phyloP scores from a whole-genome alignment of 2,888 invertebrate species.

The Phymatocera aterrima region DNA sequence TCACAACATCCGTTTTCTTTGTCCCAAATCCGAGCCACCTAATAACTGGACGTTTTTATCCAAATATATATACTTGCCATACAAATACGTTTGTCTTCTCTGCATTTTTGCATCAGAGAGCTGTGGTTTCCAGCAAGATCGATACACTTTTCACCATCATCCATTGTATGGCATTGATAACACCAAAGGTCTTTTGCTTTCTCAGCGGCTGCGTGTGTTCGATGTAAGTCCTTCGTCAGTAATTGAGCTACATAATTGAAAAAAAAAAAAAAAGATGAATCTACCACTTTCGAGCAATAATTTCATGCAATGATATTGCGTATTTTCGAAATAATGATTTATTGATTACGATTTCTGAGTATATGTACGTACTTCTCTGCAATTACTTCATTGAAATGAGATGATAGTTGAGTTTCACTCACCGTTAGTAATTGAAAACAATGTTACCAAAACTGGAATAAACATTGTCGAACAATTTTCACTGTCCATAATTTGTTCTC shows the following conservation, averaged over 20 bases:
- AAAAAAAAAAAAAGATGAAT: not conserved
- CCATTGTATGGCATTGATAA: slow-evolving; percentile 88
- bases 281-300: too few species aligned
- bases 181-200: slow-evolving; percentile 89
- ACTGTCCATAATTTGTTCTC: slow-evolving; percentile 44
- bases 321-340: not conserved
- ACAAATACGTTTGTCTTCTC: slow-evolving; percentile 85
- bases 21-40: not conserved
- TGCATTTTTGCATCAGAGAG: slow-evolving; percentile 83
- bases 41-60: too few species aligned
- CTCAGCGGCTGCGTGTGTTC: slow-evolving; percentile 87
- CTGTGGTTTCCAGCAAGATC: slow-evolving; percentile 80
- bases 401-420: slow-evolving; percentile 25
- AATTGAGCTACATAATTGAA: slow-evolving; percentile 64
- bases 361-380: not conserved
- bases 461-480: slow-evolving; percentile 38
- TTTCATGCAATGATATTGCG: not conserved
- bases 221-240: slow-evolving; percentile 82
- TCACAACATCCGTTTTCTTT: not conserved
- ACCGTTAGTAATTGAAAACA: slow-evolving; percentile 51
- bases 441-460: slow-evolving; percentile 48
- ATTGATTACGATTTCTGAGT: not conserved
- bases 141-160: slow-evolving; percentile 84
- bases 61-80: slow-evolving; percentile 84
- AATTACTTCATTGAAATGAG: not conserved